Percentiles rank a stretch among this genome's conserved stretches.
These are phyloP conservation scores for Notocelia uddmanniana DNA, from an alignment of 2,888 invertebrate genomes.

Conservation along the genomic window DNA sequence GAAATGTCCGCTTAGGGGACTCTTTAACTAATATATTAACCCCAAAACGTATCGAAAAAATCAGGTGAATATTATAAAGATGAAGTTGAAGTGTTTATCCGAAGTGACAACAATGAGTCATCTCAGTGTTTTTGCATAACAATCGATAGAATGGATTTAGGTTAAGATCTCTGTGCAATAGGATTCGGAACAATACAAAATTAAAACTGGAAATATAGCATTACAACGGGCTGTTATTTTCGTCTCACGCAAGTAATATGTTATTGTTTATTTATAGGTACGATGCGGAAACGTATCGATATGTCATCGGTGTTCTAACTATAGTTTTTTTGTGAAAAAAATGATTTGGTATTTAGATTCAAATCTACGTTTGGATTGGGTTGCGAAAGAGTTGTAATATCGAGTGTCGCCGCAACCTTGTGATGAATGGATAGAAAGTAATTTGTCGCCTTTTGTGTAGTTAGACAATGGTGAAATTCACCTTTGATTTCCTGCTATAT, in stretches of 20 bases:
- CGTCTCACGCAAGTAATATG: conserved; percentile 68
- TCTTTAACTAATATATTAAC: conserved; percentile 72
- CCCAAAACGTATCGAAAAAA: conserved; percentile 63
- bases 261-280: conserved; percentile 81
- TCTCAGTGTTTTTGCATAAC: conserved; percentile 82
- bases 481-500: conserved; percentile 64
- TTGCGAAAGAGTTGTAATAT: conserved; percentile 80
- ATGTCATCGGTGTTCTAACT: conserved; percentile 76
- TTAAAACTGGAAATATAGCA: conserved; percentile 67
- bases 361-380: conserved; percentile 60
- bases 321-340: conserved; percentile 73
- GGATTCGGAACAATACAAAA: conserved; percentile 71
- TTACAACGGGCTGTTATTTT: conserved; percentile 66
- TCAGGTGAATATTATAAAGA: conserved; percentile 72
- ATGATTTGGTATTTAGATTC: conserved; percentile 68
- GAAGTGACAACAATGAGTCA: conserved; percentile 70
- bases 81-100: conserved; percentile 57
- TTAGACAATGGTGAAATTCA: conserved; percentile 74
- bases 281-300: conserved; percentile 78
- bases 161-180: conserved; percentile 81
- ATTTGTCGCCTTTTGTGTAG: conserved; percentile 65
- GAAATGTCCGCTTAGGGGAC: conserved; percentile 82
- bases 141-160: conserved; percentile 85
- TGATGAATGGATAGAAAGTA: conserved; percentile 78
- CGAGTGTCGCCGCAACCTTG: conserved; percentile 80